phyloP scores from a whole-genome alignment of 2,113 vertebrate genomes.

The Nesospiza acunhae region DNA sequence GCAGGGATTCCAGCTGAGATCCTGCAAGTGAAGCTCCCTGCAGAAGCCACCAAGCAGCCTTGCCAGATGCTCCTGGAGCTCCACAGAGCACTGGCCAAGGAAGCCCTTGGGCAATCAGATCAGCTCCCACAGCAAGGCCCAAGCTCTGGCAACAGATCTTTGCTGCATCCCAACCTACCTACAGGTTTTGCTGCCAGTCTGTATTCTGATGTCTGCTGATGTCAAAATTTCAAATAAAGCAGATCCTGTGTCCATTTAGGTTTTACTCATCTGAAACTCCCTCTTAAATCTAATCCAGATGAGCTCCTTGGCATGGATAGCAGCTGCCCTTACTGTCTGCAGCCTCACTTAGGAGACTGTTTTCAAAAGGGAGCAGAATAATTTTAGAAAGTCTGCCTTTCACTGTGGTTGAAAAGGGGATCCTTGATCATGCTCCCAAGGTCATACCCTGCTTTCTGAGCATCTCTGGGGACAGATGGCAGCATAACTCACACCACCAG shows the following conservation, averaged over 20 bases:
- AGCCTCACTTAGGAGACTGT: background rate
- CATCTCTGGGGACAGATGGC: background rate
- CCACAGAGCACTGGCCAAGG: fast-evolving
- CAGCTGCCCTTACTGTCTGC: background rate
- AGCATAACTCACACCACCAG: background rate
- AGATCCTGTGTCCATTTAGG: background rate
- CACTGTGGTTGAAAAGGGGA: background rate
- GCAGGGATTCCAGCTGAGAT: background rate
- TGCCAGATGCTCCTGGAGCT: background rate
- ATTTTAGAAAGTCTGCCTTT: background rate
- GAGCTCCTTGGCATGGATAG: background rate
- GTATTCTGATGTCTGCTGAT: background rate
- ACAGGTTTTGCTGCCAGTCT: background rate
- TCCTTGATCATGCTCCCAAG: background rate
- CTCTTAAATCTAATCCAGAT: background rate
- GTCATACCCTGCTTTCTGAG: background rate
- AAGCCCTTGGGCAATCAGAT: background rate
- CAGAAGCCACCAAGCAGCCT: background rate
- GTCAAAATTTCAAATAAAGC: background rate
- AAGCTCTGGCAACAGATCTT: background rate
- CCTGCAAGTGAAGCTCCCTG: background rate
- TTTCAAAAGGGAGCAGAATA: background rate
- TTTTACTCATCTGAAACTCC: background rate
- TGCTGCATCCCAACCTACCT: background rate
- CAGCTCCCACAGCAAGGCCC: background rate